These are phyloP conservation scores for Pomacea canaliculata DNA, from an alignment of 2,888 invertebrate species.

Conservation along the genomic window DNA sequence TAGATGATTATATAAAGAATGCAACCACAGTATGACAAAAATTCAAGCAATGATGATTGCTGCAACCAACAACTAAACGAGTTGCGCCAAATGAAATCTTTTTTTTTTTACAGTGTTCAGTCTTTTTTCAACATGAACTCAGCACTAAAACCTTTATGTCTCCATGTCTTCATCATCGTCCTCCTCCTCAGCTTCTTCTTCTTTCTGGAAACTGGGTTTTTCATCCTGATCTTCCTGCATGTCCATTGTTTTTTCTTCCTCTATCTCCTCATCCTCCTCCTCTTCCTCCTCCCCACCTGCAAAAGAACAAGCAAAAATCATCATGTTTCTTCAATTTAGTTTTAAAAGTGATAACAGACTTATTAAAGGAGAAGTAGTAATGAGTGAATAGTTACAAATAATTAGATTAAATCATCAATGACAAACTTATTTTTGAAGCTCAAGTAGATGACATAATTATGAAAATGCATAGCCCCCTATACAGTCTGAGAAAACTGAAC, in stretches of 20 bases:
- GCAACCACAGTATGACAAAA: too few relatives aligned
- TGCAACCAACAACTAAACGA: too few relatives aligned
- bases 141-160: conserved; percentile 8
- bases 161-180: conserved; percentile 29
- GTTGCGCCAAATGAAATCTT: too few relatives aligned
- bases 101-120: too few relatives aligned
- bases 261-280: conserved; percentile 16
- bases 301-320: neutral
- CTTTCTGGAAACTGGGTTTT: conserved; percentile 8
- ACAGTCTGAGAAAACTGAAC: too few relatives aligned
- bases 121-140: too few relatives aligned
- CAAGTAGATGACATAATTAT: neutral
- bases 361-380: neutral
- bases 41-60: too few relatives aligned
- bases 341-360: neutral
- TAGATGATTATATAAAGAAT: too few relatives aligned
- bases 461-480: neutral
- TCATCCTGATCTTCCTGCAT: conserved; percentile 12
- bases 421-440: neutral
- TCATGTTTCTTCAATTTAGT: neutral
- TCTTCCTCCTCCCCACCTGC: conserved; percentile 2
- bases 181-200: conserved; percentile 23
- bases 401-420: neutral
- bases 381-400: neutral
- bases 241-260: conserved; percentile 8